Evolutionary conservation across 2,113 vertebrate species (phyloP).

Genomic region (Syrmaticus mikado): DNA sequence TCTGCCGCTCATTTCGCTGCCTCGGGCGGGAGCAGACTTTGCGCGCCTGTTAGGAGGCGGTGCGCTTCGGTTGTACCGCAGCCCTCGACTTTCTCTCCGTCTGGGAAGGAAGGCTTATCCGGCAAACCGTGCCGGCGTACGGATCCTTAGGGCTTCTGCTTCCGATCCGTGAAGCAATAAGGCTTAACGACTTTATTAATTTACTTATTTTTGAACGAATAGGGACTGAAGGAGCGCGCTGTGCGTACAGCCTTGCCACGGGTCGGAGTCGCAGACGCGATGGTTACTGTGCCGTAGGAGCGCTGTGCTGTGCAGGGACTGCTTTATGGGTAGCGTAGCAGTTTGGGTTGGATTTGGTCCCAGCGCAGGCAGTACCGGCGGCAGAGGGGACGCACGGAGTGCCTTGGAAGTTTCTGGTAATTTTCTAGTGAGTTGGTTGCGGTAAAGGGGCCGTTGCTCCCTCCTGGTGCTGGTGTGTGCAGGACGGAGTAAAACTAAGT

Average conservation of each 20-base stretch:
- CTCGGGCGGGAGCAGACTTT: neutral
- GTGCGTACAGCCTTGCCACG: neutral
- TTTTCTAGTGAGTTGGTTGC: neutral
- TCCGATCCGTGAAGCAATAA: neutral
- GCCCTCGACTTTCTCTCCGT: neutral
- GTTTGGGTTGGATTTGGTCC: neutral
- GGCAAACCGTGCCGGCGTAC: neutral
- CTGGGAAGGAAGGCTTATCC: neutral
- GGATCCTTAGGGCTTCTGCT: neutral
- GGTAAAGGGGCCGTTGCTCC: neutral
- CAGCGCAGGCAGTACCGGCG: neutral
- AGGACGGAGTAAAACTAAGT: neutral
- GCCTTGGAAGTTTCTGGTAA: neutral
- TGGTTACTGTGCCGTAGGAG: neutral
- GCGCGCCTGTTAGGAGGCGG: accelerated
- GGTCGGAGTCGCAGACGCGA: neutral
- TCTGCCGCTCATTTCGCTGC: neutral
- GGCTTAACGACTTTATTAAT: neutral
- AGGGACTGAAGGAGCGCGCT: neutral
- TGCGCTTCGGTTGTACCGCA: neutral
- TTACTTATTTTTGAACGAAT: neutral
- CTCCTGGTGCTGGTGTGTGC: accelerated
- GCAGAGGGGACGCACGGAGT: neutral
- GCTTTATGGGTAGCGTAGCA: too few relatives aligned
- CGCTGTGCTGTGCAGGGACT: neutral